Conservation (phyloP, 2,113 vertebrate species). For the Gymnocephalus cernua region DNA sequence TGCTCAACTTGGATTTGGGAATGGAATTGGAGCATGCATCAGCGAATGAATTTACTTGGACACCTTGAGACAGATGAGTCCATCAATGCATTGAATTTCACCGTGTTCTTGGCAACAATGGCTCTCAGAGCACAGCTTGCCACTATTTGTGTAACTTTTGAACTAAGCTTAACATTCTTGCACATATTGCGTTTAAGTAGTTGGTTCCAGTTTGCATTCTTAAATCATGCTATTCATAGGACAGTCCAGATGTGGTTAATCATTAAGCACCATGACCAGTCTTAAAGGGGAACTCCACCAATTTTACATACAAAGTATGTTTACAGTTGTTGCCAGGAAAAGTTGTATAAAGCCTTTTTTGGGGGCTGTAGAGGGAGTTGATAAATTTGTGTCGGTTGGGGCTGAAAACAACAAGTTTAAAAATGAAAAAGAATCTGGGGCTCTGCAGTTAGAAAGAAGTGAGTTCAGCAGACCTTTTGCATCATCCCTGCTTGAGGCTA, state of each 20-base stretch:
- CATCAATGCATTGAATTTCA: constrained; percentile 83
- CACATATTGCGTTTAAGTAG: constrained; percentile 12
- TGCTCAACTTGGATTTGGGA: constrained; percentile 76
- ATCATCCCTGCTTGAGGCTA: not conserved
- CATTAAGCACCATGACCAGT: not conserved
- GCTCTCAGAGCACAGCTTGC: constrained; percentile 39
- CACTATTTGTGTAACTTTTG: constrained; percentile 60
- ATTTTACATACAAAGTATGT: not conserved
- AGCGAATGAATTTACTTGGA: constrained; percentile 75
- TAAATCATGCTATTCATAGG: not conserved
- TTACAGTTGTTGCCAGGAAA: not conserved
- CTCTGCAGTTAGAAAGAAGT: not conserved
- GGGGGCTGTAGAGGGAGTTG: too few relatives aligned
- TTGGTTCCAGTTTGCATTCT: not conserved
- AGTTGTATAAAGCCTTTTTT: too few relatives aligned
- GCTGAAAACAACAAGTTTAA: too few relatives aligned
- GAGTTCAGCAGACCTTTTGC: not conserved
- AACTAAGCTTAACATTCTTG: constrained; percentile 35
- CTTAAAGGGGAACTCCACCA: not conserved
- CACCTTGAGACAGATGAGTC: constrained; percentile 77
- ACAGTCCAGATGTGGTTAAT: constrained; percentile 7
- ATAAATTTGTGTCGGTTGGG: too few relatives aligned
- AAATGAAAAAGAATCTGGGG: too few relatives aligned
- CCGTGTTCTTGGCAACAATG: constrained; percentile 64
- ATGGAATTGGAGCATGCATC: constrained; percentile 66